phyloP scores from a whole-genome alignment of 2,113 vertebrate species.

The Pelusios castaneus region DNA sequence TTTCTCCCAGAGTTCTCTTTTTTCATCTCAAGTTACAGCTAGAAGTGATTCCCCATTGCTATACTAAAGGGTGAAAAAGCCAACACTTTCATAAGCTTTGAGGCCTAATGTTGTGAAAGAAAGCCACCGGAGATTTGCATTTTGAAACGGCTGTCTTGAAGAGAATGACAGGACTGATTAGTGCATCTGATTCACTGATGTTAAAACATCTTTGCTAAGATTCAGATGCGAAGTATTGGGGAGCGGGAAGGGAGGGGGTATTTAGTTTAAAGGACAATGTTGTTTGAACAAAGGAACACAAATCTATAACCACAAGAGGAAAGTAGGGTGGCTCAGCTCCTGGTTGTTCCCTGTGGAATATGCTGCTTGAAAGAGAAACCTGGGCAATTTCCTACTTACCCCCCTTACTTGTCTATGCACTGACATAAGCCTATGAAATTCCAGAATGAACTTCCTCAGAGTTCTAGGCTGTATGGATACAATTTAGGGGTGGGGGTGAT shows the following conservation, averaged over 20 bases:
- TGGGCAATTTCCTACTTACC: not conserved
- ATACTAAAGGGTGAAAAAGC: not conserved
- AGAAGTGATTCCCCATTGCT: not conserved
- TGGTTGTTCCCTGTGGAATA: not conserved
- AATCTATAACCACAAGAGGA: fast-evolving
- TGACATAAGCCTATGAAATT: not conserved
- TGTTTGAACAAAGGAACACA: not conserved
- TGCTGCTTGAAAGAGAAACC: not conserved
- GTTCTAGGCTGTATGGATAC: not conserved
- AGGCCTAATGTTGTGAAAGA: not conserved
- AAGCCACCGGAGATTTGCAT: not conserved
- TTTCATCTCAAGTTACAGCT: not conserved
- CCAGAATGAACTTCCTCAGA: not conserved
- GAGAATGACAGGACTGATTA: not conserved
- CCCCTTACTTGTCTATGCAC: not conserved
- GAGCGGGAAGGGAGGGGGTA: no score
- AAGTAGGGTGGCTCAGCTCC: not conserved
- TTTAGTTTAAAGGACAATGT: not conserved
- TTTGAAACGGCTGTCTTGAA: not conserved
- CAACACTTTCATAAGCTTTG: not conserved
- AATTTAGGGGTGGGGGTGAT: not conserved
- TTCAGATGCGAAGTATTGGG: no score
- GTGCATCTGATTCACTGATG: not conserved
- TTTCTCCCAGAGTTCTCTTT: not conserved
- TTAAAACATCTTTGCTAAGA: not conserved